Percentiles rank a stretch among this genome's conserved stretches.
These are phyloP conservation scores for Ambastaia sidthimunki DNA, from an alignment of 2,797 vertebrate genomes.

Conservation along the genomic window DNA sequence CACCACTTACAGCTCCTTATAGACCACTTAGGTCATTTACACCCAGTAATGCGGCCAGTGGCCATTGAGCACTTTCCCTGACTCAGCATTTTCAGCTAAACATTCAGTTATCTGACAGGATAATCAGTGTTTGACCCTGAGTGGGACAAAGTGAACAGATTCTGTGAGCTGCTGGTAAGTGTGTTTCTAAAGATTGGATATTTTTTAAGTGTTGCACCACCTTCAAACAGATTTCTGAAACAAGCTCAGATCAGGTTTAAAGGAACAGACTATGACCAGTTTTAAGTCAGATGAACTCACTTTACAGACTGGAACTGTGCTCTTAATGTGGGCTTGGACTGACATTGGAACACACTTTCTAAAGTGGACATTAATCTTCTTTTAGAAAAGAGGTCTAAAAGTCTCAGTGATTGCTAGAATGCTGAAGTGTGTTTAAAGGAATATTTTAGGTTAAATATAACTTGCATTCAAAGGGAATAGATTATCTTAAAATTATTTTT, in stretches of 20 bases:
- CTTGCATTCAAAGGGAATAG: neutral
- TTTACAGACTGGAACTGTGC: neutral
- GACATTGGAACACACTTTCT: conserved; percentile 3
- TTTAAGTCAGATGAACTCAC: conserved; percentile 23
- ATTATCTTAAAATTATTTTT: neutral
- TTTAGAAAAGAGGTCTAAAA: conserved; percentile 1
- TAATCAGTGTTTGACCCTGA: conserved; percentile 46
- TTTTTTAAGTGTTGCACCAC: conserved; percentile 14
- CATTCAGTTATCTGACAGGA: conserved; percentile 45
- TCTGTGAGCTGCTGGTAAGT: neutral
- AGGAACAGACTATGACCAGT: conserved; percentile 2
- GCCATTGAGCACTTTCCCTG: conserved; percentile 28
- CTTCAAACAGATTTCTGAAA: neutral
- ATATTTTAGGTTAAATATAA: neutral
- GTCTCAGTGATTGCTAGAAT: neutral
- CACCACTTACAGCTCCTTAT: conserved; percentile 37
- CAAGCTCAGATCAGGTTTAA: conserved; percentile 12
- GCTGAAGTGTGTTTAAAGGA: neutral
- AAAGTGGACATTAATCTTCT: conserved; percentile 17
- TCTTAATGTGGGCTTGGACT: neutral
- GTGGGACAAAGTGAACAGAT: conserved; percentile 11
- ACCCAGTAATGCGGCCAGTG: conserved; percentile 44
- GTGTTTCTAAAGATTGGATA: conserved; percentile 1
- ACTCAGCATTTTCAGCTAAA: conserved; percentile 44
- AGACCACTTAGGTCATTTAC: conserved; percentile 35